Percentiles rank a stretch among this genome's conserved stretches.
Conservation (phyloP, 1,140 invertebrate genomes). For the Ips typographus region DNA sequence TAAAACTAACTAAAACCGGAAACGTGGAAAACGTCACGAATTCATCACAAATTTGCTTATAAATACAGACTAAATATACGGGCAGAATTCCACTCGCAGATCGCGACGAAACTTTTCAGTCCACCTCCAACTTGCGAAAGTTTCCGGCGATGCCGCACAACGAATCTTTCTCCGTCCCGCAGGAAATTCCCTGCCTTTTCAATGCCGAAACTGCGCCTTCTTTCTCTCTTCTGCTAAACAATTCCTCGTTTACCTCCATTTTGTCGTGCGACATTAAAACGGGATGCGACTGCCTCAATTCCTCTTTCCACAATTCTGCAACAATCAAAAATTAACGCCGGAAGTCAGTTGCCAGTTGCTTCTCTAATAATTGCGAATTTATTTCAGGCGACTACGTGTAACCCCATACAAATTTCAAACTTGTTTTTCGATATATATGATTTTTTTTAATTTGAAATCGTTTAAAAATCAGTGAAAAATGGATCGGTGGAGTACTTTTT, state of each 20-base stretch:
- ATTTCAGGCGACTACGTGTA: no score
- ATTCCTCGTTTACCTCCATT: constrained; percentile 56
- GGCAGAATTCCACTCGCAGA: neutral
- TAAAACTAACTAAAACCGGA: neutral
- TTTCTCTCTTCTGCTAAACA: constrained; percentile 55
- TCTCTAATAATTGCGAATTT: no score
- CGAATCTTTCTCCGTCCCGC: constrained; percentile 61
- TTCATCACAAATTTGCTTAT: constrained; percentile 17
- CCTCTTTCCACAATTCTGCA: constrained; percentile 54
- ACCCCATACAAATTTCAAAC: no score
- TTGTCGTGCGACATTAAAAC: constrained; percentile 55
- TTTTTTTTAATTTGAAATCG: no score
- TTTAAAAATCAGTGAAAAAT: no score
- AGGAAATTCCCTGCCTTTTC: constrained; percentile 56
- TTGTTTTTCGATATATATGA: no score
- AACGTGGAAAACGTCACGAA: neutral
- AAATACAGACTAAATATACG: neutral
- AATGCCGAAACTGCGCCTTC: constrained; percentile 72
- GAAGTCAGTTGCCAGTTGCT: constrained; percentile 7
- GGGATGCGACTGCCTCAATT: constrained; percentile 54
- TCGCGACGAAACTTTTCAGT: constrained; percentile 53
- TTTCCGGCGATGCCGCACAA: constrained; percentile 72
- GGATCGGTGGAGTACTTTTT: no score
- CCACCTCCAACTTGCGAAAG: constrained; percentile 77
- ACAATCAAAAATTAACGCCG: constrained; percentile 38